Conservation (phyloP, 2,888 invertebrate genomes). For the Thumatha senex region DNA sequence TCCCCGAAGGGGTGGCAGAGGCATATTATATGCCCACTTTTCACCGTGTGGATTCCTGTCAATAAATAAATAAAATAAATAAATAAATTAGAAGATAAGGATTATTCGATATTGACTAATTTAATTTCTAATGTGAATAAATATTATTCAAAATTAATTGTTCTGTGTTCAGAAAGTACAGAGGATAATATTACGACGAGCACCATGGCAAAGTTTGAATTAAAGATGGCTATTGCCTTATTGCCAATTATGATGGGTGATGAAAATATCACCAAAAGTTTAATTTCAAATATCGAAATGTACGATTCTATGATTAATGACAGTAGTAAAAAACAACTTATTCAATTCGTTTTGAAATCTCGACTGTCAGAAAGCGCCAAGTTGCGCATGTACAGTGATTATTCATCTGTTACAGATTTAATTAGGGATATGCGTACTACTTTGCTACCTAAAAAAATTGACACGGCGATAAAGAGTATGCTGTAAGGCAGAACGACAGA, state of each 20-base stretch:
- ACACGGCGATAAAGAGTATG: background rate
- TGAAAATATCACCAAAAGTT: too few relatives aligned
- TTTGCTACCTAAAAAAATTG: too few relatives aligned
- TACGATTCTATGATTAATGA: too few relatives aligned
- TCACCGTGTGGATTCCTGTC: too few relatives aligned
- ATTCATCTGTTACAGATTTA: background rate
- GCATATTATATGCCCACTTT: too few relatives aligned
- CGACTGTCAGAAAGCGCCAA: background rate
- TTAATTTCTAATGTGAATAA: background rate
- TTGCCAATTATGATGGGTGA: too few relatives aligned
- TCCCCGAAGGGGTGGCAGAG: too few relatives aligned
- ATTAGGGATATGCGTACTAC: background rate
- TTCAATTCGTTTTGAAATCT: background rate
- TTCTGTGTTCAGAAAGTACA: background rate
- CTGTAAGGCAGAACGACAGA: background rate
- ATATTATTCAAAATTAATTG: background rate
- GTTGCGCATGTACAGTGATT: background rate
- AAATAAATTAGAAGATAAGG: too few relatives aligned
- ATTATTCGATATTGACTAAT: background rate
- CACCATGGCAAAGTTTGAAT: conserved; percentile 1
- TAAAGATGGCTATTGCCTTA: too few relatives aligned
- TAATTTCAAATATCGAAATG: too few relatives aligned
- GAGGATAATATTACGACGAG: background rate
- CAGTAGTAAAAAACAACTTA: too few relatives aligned
- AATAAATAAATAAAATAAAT: too few relatives aligned